Conservation (phyloP, 2,113 vertebrate species). For the Hippocampus comes region DNA sequence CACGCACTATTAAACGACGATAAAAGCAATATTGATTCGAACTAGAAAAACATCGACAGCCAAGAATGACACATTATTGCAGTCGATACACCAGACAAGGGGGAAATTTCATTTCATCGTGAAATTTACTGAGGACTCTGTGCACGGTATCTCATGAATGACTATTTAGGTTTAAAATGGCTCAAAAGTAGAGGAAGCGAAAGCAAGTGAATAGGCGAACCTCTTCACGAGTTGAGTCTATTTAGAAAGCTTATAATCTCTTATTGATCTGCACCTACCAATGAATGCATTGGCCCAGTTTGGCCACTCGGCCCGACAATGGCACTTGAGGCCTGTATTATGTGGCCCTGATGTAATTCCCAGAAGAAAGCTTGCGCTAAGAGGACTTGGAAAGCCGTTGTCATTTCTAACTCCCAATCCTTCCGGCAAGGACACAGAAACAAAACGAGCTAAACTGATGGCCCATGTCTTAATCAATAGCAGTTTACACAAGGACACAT, state of each 20-base stretch:
- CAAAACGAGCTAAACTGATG: conserved; percentile 41
- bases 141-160: background rate
- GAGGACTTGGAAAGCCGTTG: conserved; percentile 40
- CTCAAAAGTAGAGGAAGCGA: conserved; percentile 23
- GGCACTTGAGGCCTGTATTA: conserved; percentile 63
- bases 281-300: conserved; percentile 61
- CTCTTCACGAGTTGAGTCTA: conserved; percentile 64
- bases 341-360: conserved; percentile 41
- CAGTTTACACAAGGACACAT: conserved; percentile 26
- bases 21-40: background rate
- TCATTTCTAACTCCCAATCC: conserved; percentile 30
- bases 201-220: conserved; percentile 63
- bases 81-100: background rate
- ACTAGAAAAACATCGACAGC: background rate
- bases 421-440: conserved; percentile 37
- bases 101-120: background rate
- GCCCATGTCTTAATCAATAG: conserved; percentile 36
- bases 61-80: background rate
- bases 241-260: conserved; percentile 69
- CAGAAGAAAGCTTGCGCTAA: conserved; percentile 42
- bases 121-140: background rate
- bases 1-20: background rate
- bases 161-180: conserved; percentile 29
- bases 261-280: conserved; percentile 71
- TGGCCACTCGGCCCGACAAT: conserved; percentile 60